Evolutionary conservation across 2,797 vertebrate species (phyloP), one percentile per base, ranked within the genome.

Genomic region (Gambelia wislizenii): DNA sequence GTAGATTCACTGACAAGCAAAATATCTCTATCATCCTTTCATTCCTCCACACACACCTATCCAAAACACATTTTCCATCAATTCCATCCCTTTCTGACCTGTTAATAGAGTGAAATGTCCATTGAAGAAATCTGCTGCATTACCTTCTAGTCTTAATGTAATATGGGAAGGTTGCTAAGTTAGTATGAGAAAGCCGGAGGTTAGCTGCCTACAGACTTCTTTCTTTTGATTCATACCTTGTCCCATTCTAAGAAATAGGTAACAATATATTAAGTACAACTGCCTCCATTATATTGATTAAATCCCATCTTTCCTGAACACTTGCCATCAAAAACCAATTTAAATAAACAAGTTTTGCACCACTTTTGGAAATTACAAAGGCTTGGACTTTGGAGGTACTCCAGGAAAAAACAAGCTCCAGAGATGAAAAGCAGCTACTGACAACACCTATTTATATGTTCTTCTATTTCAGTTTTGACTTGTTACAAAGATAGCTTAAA

Each of bases 1-100:
- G 89, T 84, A 83, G 90, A 91, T 92, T 79, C 67, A 75, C 91
- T 85, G 86, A 89, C 91, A 93, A 0, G 67, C 90, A 79, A 93
- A 92, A 91, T 92, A 79, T 78, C 78, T 72, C 42, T 77, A 86
- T 44, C 59, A 70, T 75, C 64, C 67, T 81, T 87, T 87, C 91
- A 86, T 84, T 39, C 82, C 52, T 59, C 27, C 52, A n/a, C 49
- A 47, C 59, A 87, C 61, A 80, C 70, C 91, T 36, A 25, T 56
- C 16, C 49, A 56, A 83, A 76, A 6, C 27, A n/a, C 9, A 39
- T 22, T 64, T 88, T 25, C 33, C 39, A 64, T 42, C 70, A 82
- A 0, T 86, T 16, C 2, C 49, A 64, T 54, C 18, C 69, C 33
- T 89, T 67, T 22, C 78, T 75, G 30, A 64, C 64, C 27, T 16